phyloP scores from a whole-genome alignment of 2,888 invertebrate species.

The Napeogenes inachia region DNA sequence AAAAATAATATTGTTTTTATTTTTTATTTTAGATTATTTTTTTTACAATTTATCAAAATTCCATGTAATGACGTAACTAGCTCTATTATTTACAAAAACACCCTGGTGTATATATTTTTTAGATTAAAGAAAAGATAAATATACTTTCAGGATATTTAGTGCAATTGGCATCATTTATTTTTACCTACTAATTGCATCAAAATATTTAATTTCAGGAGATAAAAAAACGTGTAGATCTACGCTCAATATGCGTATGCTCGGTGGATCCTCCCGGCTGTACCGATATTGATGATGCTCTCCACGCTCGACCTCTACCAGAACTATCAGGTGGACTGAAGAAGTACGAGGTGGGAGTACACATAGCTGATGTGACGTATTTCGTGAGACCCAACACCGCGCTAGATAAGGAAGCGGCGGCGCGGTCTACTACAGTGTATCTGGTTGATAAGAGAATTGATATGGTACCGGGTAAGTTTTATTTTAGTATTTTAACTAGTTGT shows the following conservation, averaged over 20 bases:
- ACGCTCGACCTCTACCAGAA: constrained; percentile 86
- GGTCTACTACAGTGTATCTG: constrained; percentile 97
- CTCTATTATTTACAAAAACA: too few species aligned
- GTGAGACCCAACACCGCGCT: constrained; percentile 94
- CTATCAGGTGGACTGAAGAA: constrained; percentile 53
- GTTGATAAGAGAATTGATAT: constrained; percentile 95
- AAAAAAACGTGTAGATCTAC: constrained; percentile 87
- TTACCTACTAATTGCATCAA: background rate
- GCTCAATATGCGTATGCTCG: constrained; percentile 92
- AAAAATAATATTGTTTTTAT: too few species aligned
- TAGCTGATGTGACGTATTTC: constrained; percentile 99
- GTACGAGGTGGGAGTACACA: constrained; percentile 93
- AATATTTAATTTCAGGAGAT: constrained; percentile 78
- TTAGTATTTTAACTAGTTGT: too few species aligned
- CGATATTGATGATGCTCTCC: constrained; percentile 98
- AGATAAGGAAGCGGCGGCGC: constrained; percentile 93
- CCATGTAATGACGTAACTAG: too few species aligned
- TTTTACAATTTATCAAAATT: too few species aligned
- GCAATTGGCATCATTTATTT: too few species aligned
- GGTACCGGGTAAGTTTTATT: constrained; percentile 79
- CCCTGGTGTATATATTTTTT: too few species aligned
- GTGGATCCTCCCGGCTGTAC: constrained; percentile 99
- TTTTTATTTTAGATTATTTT: too few species aligned
- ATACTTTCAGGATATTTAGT: too few species aligned
- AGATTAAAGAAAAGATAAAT: too few species aligned